Evolutionary conservation across 2,797 vertebrate genomes (phyloP), one percentile per base, ranked within the genome.

Genomic region (Falco berigora): DNA sequence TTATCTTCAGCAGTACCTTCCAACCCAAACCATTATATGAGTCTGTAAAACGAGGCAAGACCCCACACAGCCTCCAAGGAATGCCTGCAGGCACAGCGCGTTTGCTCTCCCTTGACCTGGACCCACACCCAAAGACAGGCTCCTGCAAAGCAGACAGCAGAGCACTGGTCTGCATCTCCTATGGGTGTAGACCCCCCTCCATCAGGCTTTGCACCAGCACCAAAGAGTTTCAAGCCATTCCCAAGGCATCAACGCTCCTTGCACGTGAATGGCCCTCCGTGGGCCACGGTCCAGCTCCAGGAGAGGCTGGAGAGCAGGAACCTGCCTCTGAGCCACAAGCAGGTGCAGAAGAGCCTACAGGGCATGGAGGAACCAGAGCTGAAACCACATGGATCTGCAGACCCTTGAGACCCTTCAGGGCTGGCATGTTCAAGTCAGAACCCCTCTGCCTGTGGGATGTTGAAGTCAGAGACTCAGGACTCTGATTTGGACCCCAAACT

Each of bases 141-240:
- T 19, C 55, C 28, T 23, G 23, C 49, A 64, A 80, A 80, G 63
- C 42, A 40, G 69, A 58, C 30, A 42, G 74, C 42, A 49, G 61
- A 69, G 67, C 23, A 1, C 38, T 42, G 55, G 16, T 42, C 66
- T 56, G 38, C 66, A 47, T 30, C 20, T 77, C 46, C 61, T 56
- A 12, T 0, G 1, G 27, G 23, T 44, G 24, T 6, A 58, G 40
- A 68, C 40, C n/a, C 52, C 25, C 56, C 22, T 49, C 34, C 42
- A 40, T 4, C 38, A 50, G 14, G 30, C 36, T 59, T 17, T 63
- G 49, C n/a, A 76, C 30, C 12, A 12, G 9, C 8, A 0, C 24
- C 4, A 0, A 63, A 32, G 21, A 10, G 14, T 58, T 28, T 44
- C 1, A 0, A 78, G 52, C 19, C 30, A 28, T 25, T n/a, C 36